Evolutionary conservation across 2,113 vertebrate species (phyloP), one percentile per base, ranked within the genome.

Genomic region (Ammodytes marinus): DNA sequence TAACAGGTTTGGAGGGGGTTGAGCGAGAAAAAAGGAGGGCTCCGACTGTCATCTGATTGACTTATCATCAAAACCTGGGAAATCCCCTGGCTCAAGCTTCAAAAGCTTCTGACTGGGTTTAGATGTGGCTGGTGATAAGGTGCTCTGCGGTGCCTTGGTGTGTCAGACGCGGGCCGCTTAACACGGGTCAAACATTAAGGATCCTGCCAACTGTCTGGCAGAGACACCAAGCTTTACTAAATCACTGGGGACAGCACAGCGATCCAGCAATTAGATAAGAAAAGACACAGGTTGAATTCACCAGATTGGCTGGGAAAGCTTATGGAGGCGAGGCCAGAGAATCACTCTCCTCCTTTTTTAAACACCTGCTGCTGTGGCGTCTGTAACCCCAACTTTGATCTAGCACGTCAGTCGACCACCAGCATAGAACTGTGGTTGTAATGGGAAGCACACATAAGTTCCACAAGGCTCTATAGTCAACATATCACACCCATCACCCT

Each of bases 81-180:
- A 91, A 90, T 72, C 87, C 93, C 92, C 93, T 52, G 85, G 81
- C 77, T 92, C 79, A 61, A 13, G 80, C 90, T 93, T 93, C 91
- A 93, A 93, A 27, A 94, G 91, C 73, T 40, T 68, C 54, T 50
- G 55, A 79, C 52, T 50, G 69, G 70, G 82, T 83, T 88, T 84
- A 91, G 88, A 91, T 86, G 91, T 92, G 88, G 87, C 79, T 76
- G 73, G 69, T 19, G 80, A 89, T 67, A 73, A 73, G 52, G 46
- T 61, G 64, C 71, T 69, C 59, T 54, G 3, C 45, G 63, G 59
- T 80, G 74, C 68, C 19, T 54, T 59, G 1, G 39, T 9, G 54
- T 84, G 82, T 84, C 85, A 76, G 58, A 88, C 65, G 84, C 27
- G 66, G 66, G 49, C 60, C 27, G 52, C 39, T 88, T 75, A 69